Base-by-base conservation (phyloP, 2,888 invertebrate species). In the Lasioglossum morio region DNA sequence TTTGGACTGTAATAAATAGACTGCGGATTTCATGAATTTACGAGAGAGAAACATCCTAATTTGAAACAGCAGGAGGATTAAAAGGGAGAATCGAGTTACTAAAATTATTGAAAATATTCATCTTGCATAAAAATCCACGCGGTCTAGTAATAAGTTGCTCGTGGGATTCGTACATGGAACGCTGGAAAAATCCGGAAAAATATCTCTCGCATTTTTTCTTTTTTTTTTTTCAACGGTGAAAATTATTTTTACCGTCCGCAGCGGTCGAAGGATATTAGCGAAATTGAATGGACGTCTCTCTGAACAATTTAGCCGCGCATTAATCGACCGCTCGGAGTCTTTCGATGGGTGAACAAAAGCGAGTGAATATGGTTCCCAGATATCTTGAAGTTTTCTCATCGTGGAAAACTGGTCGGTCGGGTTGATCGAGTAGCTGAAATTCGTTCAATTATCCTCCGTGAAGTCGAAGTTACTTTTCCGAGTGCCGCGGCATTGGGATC, bases 391-490 rank as follows among this genome's bases (percentile, higher is more conserved):
- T 69, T 69, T 69, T 23, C 69, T 37, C 34, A 69, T 37, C 19
- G 46, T 43, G 37, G 69, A 37, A 37, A 43, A 23, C 34, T 57
- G 63, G 63, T 63, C 83, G 34, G 30, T n/a, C 46, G 63, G 53
- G 72, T 77, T 77, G 76, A 84, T 84, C 53, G 74, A 74, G 40
- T n/a, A 43, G 72, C 72, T 78, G 60, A 74, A 83, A 70, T 83
- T 78, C 76, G 46, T 74, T 60, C 73, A 78, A 74, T 84, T 83
- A 74, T 72, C 84, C 60, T 46, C 30, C 73, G 66, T 16, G 63
- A 83, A 83, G 84, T 77, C 73, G 37, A 81, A 81, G 63, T 85
- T 83, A 73, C 46, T 72, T 76, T 72, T 23, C 53, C 75, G 16
- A 23, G 34, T 34, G n/a, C 43, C 53, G 46, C 43, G 69, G 69